Evolutionary conservation across 1,140 invertebrate genomes (phyloP).

Genomic region (Lucilia sericata): DNA sequence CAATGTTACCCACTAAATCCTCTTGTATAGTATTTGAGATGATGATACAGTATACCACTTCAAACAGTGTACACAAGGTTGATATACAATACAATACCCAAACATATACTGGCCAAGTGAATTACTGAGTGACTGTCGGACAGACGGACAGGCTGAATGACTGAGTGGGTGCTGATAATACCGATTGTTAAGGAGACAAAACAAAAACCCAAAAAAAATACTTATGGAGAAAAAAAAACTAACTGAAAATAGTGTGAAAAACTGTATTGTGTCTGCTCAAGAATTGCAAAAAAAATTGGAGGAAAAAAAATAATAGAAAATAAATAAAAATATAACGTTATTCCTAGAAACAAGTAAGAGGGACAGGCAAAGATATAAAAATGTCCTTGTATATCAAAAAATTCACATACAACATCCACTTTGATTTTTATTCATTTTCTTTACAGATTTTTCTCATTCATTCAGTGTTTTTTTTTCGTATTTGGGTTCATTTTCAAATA

Average conservation of each 20-base stretch:
- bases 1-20: slow-evolving; percentile 10
- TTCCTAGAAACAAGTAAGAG: background rate
- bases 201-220: background rate
- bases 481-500: background rate
- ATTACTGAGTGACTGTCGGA: background rate
- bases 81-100: background rate
- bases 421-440: slow-evolving; percentile 18
- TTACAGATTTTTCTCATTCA: background rate
- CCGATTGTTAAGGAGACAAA: slow-evolving; percentile 17
- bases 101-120: background rate
- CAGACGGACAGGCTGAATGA: background rate
- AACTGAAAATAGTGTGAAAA: background rate
- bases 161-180: slow-evolving; percentile 9
- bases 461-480: background rate
- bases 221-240: background rate
- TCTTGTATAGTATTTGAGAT: slow-evolving; percentile 3
- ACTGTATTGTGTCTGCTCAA: background rate
- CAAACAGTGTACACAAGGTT: background rate
- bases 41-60: slow-evolving; percentile 2
- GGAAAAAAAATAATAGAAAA: slow-evolving; percentile 12
- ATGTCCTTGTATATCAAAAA: slow-evolving; percentile 11
- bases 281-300: background rate
- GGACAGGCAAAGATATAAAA: background rate
- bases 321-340: slow-evolving; percentile 7
- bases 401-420: background rate